Evolutionary conservation across 2,113 vertebrate species (phyloP), one percentile per base, ranked within the genome.

Genomic region (Solea solea): DNA sequence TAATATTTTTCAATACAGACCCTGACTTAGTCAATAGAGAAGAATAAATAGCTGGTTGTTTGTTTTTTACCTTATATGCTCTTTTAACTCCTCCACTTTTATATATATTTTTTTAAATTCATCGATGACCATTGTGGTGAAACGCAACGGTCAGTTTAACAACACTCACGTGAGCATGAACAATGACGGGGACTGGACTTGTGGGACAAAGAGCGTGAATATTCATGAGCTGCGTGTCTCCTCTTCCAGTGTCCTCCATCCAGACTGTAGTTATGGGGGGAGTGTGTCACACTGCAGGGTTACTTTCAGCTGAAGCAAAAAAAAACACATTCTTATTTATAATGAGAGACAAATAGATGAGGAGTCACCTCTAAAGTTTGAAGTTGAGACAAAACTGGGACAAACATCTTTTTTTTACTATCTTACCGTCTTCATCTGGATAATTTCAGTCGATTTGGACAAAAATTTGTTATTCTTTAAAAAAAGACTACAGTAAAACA

Each of bases 141-240:
- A 72, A 7, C 27, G 13, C 46, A 64, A 41, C 45, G 58, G 56
- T 56, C 64, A 46, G 45, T 78, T 60, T 13, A 49, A 49, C 61
- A 51, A 4, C 53, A 42, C n/a, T 42, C 65, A 34, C 41, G 45
- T 72, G 61, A 52, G 15, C 58, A 73, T 50, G 68, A 76, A 83
- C 74, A 88, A 86, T 86, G 80, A 77, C 66, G 86, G 81, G 21
- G 78, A 80, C 60, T 83, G 81, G 81, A 86, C 63, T 72, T 82
- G 75, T 48, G 67, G 83, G 74, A 91, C 78, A 87, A 87, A 69
- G 54, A 11, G 13, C 46, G 49, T 87, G 82, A 82, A 89, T 90
- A 88, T 91, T 87, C 80, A 91, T 91, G 86, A 88, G 87, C n/a
- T 56, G 70, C 78, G 66, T 84, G 86, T 75, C 48, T 51, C 34